Base-by-base conservation (phyloP, 23 tunicate species). In the Ascidia mentula region DNA sequence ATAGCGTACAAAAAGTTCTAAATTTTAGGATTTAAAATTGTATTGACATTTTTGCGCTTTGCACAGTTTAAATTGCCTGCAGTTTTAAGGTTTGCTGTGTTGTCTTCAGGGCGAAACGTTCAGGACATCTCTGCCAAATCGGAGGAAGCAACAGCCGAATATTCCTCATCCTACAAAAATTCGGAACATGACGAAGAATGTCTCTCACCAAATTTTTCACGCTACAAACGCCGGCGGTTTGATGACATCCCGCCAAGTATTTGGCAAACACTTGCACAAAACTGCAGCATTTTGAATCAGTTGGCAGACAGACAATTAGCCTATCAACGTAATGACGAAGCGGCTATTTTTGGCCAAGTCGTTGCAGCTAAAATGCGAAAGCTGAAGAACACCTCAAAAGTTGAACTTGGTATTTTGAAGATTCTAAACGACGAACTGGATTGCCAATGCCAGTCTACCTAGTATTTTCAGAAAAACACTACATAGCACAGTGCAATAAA, bases 301-400 rank as follows among this genome's bases (percentile, higher is more conserved):
- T 1, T 53, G 65, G 65, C 65, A 3, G 65, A 53, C 65, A 53
- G 24, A 28, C 65, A 53, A 9, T 20, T 53, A 5, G 1, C 13
- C 4, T 26, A 26, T 3, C 65, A 53, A 5, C 4, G 22, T 18
- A 28, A 15, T 3, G 82, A 79, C 33, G 82, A 79, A 59, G 59
- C 60, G 5, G 82, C 60, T 3, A 34, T 60, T 15, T 79, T 79
- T 35, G 82, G 82, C 1, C 42, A 18, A 60, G 60, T 79, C 13
- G 82, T 79, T 8, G 46, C 82, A 9, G 82, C 74, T 2, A 79
- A 79, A 59, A 31, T 79, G 74, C 60, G 82, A 31, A 79, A 60
- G 37, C 37, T 79, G n/a, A 60, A 60, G 32, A 28, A 79, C 74
- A 36, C 45, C 8, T 40, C 82, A 4, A 26, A 34, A 0, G 42